These are phyloP conservation scores for Hycleus phaleratus DNA, from an alignment of 1,140 invertebrate species.

Conservation along the genomic window DNA sequence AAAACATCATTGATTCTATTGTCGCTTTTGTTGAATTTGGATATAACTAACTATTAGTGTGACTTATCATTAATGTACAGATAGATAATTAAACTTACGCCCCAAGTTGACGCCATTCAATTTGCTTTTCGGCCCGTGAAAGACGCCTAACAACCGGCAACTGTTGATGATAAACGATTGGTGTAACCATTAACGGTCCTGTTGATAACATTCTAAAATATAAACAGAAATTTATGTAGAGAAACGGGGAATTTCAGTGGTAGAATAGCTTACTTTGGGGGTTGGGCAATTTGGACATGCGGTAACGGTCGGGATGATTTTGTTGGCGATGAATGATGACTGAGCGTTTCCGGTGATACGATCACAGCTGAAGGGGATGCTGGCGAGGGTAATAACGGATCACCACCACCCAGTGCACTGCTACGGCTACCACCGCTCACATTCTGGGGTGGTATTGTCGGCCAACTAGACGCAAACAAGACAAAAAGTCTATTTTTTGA, in stretches of 20 bases:
- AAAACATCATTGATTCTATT: background rate
- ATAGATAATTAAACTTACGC: constrained; percentile 37
- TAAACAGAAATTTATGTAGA: background rate
- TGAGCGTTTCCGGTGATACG: constrained; percentile 64
- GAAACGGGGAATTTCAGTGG: too few relatives aligned
- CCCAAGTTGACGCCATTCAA: constrained; percentile 44
- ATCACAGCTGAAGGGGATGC: constrained; percentile 62
- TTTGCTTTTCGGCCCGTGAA: constrained; percentile 44
- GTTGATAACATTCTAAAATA: constrained; percentile 21
- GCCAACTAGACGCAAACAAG: constrained; percentile 41
- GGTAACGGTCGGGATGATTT: constrained; percentile 26
- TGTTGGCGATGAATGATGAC: constrained; percentile 49
- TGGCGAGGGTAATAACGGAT: constrained; percentile 54
- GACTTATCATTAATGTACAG: too few relatives aligned
- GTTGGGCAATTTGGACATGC: constrained; percentile 29
- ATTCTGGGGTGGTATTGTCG: constrained; percentile 51
- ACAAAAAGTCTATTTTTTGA: background rate
- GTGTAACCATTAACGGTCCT: constrained; percentile 28
- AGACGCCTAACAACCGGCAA: constrained; percentile 37
- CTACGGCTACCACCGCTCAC: constrained; percentile 49
- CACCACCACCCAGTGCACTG: constrained; percentile 36
- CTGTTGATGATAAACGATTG: constrained; percentile 30
- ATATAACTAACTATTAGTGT: too few relatives aligned
- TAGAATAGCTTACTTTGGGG: constrained; percentile 16
- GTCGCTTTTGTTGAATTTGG: too few relatives aligned